Base-by-base conservation (phyloP, 2,113 vertebrate species). In the Macquaria australasica region DNA sequence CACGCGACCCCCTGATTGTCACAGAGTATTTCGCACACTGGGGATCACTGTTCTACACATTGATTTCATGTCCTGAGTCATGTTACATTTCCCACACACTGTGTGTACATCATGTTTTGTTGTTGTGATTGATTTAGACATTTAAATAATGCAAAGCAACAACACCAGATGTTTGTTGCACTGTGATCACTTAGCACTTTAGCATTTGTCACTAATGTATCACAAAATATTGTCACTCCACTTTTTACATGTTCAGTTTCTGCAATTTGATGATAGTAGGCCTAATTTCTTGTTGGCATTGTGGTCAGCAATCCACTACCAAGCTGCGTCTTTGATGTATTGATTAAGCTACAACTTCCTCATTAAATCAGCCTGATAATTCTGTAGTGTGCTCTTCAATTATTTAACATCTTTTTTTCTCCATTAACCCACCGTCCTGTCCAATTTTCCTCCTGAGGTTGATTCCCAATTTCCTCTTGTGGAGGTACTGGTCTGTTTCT, bases 131-230 rank as follows among this genome's bases (percentile, higher is more conserved):
- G 48, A 83, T 77, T 69, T 31, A 66, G 12, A 75, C 37, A 73
- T 83, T 79, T 43, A 73, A 77, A 81, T 81, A 53, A 74, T 72
- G 45, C 68, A 78, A 58, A 70, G 48, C 48, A 77, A 58, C 59
- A 69, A 34, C 12, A 50, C 41, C 67, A 72, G 67, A 72, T 77
- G 48, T 77, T 58, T 64, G 5, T 59, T 67, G 15, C 31, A 59
- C 58, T 73, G 50, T 31, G 58, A 73, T 81, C 50, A 39, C 14
- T 63, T 60, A n/a, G n/a, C n/a, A n/a, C n/a, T n/a, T 72, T 28
- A 50, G 14, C 48, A 50, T 31, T 55, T 55, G 20, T 55, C 21
- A 23, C 28, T 3, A 4, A 53, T 3, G 34, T 34, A 34, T 34
- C 34, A 62, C 4, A 25, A 43, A 7, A 41, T 25, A n/a, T 25